Base-by-base conservation (phyloP, 2,113 vertebrate species). In the Trinectes maculatus region DNA sequence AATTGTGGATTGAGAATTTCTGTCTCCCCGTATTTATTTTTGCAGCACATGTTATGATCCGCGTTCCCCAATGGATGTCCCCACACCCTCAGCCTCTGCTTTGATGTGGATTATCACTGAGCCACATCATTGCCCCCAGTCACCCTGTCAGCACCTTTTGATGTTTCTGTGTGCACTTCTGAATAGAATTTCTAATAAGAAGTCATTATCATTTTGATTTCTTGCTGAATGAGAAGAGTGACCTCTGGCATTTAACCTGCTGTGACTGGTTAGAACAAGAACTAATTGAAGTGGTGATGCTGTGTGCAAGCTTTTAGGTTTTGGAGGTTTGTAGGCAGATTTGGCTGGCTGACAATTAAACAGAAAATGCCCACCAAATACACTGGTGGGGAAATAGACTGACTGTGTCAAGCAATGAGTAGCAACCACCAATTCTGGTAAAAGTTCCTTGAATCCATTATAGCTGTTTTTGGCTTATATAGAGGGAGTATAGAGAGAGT, bases 121-220 rank as follows among this genome's bases (percentile, higher is more conserved):
- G 64, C 76, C 70, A 71, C 85, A 82, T 82, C 74, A 18, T 80
- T 87, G 75, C 79, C 80, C 73, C 59, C 60, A 48, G 82, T 80
- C 68, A 72, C 77, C 76, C 80, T 74, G 80, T 78, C 85, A 81
- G 85, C 74, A 88, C 84, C 88, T 92, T 92, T 91, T 90, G 85
- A 91, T 90, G 85, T 89, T 84, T 87, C 75, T 85, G 74, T 89
- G 85, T 89, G 77, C 80, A 86, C 72, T 80, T 88, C 83, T 73
- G 85, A 78, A 89, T 89, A 84, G 83, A 86, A 90, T 89, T 91
- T 91, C 80, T 90, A 92, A 92, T 78, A 88, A 83, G 79, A 40
- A 77, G 68, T 89, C 83, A 91, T 92, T 90, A 89, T 92, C 82
- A 91, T 88, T 91, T 91, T 87, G 86, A 91, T 92, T 90, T 89